Evolutionary conservation across 1,140 invertebrate genomes (phyloP), one percentile per base, ranked within the genome.

Genomic region (Ceratina australensis): DNA sequence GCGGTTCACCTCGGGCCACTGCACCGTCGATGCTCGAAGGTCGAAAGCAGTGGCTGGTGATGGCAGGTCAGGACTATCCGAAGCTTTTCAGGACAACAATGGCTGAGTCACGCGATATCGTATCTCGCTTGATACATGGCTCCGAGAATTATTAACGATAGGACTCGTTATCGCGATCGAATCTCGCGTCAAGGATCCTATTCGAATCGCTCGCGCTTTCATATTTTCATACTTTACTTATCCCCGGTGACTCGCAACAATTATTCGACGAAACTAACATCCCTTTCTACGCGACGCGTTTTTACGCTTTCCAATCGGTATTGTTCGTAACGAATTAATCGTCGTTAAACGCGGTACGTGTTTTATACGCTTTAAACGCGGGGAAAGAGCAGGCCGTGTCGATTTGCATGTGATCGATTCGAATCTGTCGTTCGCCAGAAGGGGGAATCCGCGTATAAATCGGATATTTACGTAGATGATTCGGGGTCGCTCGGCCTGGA

Each of bases 81-180:
- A 76, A 72, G 15, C 71, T 81, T 84, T 85, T 85, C 67, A 68
- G 68, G 75, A 79, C 69, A 84, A 83, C 78, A 85, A 85, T 85
- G 60, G 84, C 79, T 80, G 83, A 85, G 72, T 85, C 83, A 82
- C 67, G 65, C 75, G 72, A 76, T 81, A 85, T 76, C 69, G 71
- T 79, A 85, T 68, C 75, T 80, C n/a, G 57, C n/a, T n/a, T 72
- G 78, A 66, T 77, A 54, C 42, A 69, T 52, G 71, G 52, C 61
- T 50, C 63, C 20, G 20, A 47, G 50, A 26, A 64, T 72, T 80
- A 74, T 81, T 85, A 84, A 79, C 72, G 20, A 47, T 42, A 15
- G 20, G 52, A 54, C 49, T 63, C 15, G 72, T 65, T 82, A 83
- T 83, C 72, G 49, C 24, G 82, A 83, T 83, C 26, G 28, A 75